Conservation (phyloP, 2,797 vertebrate genomes). For the Crocidura indochinensis region DNA sequence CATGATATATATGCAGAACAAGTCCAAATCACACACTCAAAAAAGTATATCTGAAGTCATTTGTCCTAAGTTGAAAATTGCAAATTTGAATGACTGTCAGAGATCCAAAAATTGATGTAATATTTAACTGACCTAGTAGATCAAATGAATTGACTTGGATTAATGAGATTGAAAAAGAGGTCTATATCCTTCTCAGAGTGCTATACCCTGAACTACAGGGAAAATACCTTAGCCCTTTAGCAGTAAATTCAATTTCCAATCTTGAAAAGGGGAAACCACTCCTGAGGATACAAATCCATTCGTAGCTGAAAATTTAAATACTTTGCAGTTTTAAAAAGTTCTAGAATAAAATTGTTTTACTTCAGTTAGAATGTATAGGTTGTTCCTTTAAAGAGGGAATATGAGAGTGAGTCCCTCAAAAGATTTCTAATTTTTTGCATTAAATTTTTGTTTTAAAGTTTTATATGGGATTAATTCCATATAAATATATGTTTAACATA, state of each 20-base stretch:
- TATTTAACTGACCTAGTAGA: slow-evolving; percentile 57
- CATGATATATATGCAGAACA: neutral
- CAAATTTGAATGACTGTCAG: slow-evolving; percentile 41
- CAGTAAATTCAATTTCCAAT: slow-evolving; percentile 77
- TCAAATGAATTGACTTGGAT: slow-evolving; percentile 66
- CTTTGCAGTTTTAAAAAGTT: slow-evolving; percentile 59
- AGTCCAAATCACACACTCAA: neutral
- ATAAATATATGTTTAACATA: slow-evolving; percentile 18
- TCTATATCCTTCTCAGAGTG: slow-evolving; percentile 26
- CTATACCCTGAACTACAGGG: slow-evolving; percentile 47
- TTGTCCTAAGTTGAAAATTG: neutral
- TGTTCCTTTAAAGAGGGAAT: slow-evolving; percentile 41
- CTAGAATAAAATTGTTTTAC: slow-evolving; percentile 29
- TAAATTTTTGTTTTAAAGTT: neutral
- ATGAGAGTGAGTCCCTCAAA: slow-evolving; percentile 43
- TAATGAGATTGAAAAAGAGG: slow-evolving; percentile 63
- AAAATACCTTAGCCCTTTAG: slow-evolving; percentile 65
- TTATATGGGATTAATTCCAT: neutral
- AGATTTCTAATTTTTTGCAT: slow-evolving; percentile 18
- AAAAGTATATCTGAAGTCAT: slow-evolving; percentile 8
- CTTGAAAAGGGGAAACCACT: slow-evolving; percentile 65
- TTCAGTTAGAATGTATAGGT: slow-evolving; percentile 8
- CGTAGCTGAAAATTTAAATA: slow-evolving; percentile 58
- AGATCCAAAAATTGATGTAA: slow-evolving; percentile 29
- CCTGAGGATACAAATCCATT: slow-evolving; percentile 70